phyloP scores from a whole-genome alignment of 2,113 vertebrate species.

The Ciconia stormi region DNA sequence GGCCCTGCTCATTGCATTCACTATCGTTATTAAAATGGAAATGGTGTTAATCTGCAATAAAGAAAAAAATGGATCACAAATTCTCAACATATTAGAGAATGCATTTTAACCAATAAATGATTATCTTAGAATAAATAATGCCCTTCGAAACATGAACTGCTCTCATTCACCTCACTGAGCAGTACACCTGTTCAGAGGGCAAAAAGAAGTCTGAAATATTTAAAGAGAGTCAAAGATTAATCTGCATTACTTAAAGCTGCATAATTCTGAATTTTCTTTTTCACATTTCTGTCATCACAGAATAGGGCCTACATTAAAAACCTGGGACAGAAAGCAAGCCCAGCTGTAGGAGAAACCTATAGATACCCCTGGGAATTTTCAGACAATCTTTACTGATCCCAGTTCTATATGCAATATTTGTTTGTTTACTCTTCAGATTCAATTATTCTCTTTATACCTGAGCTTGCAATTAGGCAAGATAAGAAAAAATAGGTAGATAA shows the following conservation, averaged over 20 bases:
- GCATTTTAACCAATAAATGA: constrained; percentile 1
- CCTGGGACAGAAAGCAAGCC: neutral
- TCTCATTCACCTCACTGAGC: neutral
- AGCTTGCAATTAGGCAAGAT: neutral
- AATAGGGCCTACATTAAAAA: neutral
- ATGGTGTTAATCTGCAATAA: neutral
- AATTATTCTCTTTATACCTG: neutral
- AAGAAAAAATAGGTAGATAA: neutral
- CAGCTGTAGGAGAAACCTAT: neutral
- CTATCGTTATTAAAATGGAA: neutral
- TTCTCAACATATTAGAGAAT: neutral
- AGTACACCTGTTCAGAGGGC: neutral
- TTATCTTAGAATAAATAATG: neutral
- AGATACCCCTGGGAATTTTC: neutral
- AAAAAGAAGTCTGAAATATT: neutral
- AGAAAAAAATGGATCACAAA: neutral
- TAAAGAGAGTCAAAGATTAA: neutral
- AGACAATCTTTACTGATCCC: neutral
- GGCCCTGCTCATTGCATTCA: neutral
- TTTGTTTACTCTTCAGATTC: neutral
- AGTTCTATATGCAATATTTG: neutral
- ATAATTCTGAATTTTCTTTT: neutral
- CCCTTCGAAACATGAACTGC: neutral
- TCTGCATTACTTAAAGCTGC: neutral
- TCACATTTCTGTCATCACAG: neutral